Conservation (phyloP, 1,140 invertebrate species). For the Drosophila subobscura region DNA sequence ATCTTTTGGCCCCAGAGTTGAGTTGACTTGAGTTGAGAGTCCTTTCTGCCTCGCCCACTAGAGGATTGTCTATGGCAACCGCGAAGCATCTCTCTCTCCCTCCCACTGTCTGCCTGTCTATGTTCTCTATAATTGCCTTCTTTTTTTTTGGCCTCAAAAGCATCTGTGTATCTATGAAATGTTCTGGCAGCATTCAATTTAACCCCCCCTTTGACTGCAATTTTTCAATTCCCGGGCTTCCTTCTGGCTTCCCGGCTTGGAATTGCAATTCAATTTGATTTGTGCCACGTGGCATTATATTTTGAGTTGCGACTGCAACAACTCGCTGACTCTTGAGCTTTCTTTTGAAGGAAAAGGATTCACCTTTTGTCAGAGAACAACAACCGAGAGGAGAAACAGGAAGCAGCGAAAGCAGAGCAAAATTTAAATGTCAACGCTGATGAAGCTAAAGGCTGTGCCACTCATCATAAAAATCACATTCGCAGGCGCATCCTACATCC, state of each 20-base stretch:
- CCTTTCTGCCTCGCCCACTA: constrained; percentile 19
- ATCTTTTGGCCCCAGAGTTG: constrained; percentile 40
- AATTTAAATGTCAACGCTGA: constrained; percentile 76
- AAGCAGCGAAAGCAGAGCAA: constrained; percentile 25
- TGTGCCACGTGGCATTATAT: too few species aligned
- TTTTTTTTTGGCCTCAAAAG: constrained; percentile 65
- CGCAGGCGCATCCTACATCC: constrained; percentile 12
- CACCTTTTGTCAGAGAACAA: constrained; percentile 9
- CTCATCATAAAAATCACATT: constrained; percentile 75
- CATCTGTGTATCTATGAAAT: constrained; percentile 37
- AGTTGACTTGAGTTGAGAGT: constrained; percentile 18
- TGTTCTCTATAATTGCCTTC: constrained; percentile 76
- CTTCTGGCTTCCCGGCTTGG: constrained; percentile 1
- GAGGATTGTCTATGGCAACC: constrained; percentile 71
- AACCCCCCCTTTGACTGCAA: constrained; percentile 19
- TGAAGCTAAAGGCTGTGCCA: constrained; percentile 66
- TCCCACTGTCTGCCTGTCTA: constrained; percentile 64
- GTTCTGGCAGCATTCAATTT: constrained; percentile 46
- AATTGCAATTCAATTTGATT: constrained; percentile 30
- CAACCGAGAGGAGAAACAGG: constrained; percentile 23
- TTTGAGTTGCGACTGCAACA: neutral
- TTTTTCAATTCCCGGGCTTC: constrained; percentile 15
- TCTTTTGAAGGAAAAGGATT: neutral
- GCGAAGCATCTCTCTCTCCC: constrained; percentile 56
- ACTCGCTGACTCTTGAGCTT: constrained; percentile 43